phyloP scores from a whole-genome alignment of 2,888 invertebrate species.

The Rhingia rostrata region DNA sequence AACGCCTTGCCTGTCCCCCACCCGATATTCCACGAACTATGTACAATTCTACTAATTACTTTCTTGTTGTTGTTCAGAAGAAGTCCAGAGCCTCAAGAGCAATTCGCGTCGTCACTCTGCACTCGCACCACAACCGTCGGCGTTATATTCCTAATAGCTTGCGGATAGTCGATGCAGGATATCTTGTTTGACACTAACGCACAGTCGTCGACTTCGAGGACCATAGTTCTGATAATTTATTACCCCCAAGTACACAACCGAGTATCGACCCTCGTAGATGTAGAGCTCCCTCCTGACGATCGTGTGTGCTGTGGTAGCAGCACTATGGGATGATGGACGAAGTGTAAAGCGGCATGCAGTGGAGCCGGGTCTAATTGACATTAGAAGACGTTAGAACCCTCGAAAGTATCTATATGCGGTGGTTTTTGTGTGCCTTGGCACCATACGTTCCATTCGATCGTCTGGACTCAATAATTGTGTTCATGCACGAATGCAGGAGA shows the following conservation, averaged over 20 bases:
- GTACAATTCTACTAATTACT: conserved; percentile 67
- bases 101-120: conserved; percentile 4
- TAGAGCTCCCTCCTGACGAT: conserved; percentile 15
- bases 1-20: neutral
- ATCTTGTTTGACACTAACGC: conserved; percentile 61
- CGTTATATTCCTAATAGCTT: conserved; percentile 23
- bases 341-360: conserved; percentile 25
- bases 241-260: conserved; percentile 31
- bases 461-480: conserved; percentile 10
- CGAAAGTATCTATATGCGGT: neutral
- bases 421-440: neutral
- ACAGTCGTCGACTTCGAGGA: conserved; percentile 57
- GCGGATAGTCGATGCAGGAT: conserved; percentile 22
- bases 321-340: conserved; percentile 38
- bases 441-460: conserved; percentile 8
- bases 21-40: conserved; percentile 29
- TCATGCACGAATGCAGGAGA: neutral
- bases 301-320: conserved; percentile 25
- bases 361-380: conserved; percentile 54
- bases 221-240: conserved; percentile 67
- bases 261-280: conserved; percentile 25
- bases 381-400: conserved; percentile 21
- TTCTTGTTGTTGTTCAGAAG: conserved; percentile 44
- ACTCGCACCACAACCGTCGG: neutral
- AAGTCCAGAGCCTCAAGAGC: conserved; percentile 17